Percentiles rank a stretch among this genome's conserved stretches.
Conservation (phyloP, 2,797 vertebrate species). For the Tangara arthus region DNA sequence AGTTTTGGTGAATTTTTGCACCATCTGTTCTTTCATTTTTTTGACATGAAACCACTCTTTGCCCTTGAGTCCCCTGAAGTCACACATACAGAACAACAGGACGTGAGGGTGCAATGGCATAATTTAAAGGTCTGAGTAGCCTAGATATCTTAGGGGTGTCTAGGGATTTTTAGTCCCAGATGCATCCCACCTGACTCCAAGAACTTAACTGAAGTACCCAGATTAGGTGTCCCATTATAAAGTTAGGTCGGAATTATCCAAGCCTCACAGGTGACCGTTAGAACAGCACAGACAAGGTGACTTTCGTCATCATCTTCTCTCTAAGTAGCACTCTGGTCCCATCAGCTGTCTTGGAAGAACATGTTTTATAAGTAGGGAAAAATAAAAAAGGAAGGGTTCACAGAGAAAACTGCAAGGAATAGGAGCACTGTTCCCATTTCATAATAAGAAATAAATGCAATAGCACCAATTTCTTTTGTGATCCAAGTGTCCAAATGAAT, state of each 20-base stretch:
- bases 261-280: not conserved
- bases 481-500: conserved; percentile 47
- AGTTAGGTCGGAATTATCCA: not conserved
- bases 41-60: not conserved
- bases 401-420: not conserved
- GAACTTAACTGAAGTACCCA: not conserved
- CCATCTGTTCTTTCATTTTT: not conserved
- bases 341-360: not conserved
- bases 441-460: not conserved
- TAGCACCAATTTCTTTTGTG: not conserved
- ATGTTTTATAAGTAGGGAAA: not conserved
- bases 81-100: not conserved
- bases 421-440: not conserved
- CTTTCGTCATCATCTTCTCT: not conserved
- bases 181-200: not conserved
- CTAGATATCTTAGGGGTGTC: not conserved
- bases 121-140: not conserved
- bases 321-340: not conserved
- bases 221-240: not conserved
- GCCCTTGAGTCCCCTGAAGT: not conserved
- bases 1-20: not conserved
- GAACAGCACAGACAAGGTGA: not conserved
- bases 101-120: not conserved
- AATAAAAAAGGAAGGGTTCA: not conserved
- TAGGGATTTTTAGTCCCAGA: not conserved